These are phyloP conservation scores for Pseudococcus longispinus DNA, from an alignment of 2,888 invertebrate species.

Conservation along the genomic window DNA sequence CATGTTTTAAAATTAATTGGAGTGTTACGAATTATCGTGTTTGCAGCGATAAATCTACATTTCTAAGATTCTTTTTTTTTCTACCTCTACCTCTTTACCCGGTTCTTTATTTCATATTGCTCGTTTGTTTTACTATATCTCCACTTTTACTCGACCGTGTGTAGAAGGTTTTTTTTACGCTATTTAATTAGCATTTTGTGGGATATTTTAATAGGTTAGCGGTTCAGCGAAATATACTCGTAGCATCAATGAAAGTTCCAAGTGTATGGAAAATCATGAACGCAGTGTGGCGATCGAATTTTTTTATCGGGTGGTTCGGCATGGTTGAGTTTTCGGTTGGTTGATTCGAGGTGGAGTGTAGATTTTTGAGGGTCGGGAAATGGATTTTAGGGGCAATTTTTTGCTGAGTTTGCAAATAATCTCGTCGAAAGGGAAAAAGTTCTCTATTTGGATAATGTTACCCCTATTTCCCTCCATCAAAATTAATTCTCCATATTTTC, in stretches of 20 bases:
- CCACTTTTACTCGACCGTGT: constrained; percentile 19
- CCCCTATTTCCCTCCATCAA: too few relatives aligned
- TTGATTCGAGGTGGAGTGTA: too few relatives aligned
- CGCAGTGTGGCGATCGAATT: neutral
- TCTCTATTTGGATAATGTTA: too few relatives aligned
- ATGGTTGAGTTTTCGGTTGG: too few relatives aligned
- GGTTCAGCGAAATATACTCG: neutral
- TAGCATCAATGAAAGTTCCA: neutral
- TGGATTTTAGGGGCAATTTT: too few relatives aligned
- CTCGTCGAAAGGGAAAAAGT: too few relatives aligned
- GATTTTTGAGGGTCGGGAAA: too few relatives aligned
- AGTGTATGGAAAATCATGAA: neutral
- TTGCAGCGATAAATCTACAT: constrained; percentile 16
- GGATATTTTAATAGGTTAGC: constrained; percentile 11
- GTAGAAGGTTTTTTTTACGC: neutral
- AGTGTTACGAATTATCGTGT: constrained; percentile 45
- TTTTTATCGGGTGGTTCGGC: neutral
- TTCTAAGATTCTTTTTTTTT: constrained; percentile 8
- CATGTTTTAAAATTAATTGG: constrained; percentile 40
- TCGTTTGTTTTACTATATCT: constrained; percentile 7
- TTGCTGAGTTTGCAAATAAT: too few relatives aligned
- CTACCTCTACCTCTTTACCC: neutral
- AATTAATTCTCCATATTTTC: too few relatives aligned
- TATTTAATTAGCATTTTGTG: constrained; percentile 37
- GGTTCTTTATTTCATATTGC: constrained; percentile 30